These are phyloP conservation scores for Hypolimnas misippus DNA, from an alignment of 2,888 invertebrate species.

Conservation along the genomic window DNA sequence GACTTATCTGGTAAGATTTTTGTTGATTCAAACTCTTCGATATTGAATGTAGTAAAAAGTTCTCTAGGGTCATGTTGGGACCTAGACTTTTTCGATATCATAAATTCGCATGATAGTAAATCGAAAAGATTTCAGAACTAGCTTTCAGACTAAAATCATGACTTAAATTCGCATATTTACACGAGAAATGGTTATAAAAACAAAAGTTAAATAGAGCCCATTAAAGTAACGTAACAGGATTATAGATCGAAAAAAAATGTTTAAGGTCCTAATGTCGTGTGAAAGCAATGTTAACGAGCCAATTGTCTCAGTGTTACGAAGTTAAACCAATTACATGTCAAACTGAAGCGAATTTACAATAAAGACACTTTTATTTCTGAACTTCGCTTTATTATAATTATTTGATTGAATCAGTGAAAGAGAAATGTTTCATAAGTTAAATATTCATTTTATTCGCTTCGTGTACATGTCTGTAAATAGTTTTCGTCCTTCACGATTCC, in stretches of 20 bases:
- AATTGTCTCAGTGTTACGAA: slow-evolving; percentile 4
- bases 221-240: not conserved
- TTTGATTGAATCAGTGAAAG: too few relatives aligned
- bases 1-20: not conserved
- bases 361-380: not conserved
- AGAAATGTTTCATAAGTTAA: not conserved
- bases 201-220: too few relatives aligned
- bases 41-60: not conserved
- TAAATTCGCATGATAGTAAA: not conserved
- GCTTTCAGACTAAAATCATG: too few relatives aligned
- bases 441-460: not conserved
- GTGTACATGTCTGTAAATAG: too few relatives aligned
- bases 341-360: not conserved
- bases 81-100: not conserved
- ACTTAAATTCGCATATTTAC: too few relatives aligned
- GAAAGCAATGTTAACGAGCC: slow-evolving; percentile 3
- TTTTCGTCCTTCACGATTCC: not conserved
- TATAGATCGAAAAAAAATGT: too few relatives aligned
- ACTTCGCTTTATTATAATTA: not conserved
- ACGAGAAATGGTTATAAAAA: too few relatives aligned
- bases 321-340: not conserved
- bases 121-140: too few relatives aligned
- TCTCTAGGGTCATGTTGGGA: not conserved
- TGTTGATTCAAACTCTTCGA: not conserved
- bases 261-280: not conserved